phyloP scores from a whole-genome alignment of 2,113 vertebrate genomes.

The Solea senegalensis region DNA sequence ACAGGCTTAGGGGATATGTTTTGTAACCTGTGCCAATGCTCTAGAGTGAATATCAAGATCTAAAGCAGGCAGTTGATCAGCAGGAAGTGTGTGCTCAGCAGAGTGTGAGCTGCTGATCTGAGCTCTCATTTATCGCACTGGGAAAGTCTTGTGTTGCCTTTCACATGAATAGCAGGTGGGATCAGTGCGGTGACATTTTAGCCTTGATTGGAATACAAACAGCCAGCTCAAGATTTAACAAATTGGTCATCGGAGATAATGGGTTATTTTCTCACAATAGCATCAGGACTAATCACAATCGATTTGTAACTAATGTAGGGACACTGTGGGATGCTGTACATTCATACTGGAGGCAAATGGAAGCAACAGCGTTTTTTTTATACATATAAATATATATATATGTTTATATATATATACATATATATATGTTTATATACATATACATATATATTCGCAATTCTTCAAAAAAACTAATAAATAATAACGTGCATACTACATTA shows the following conservation, averaged over 20 bases:
- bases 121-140: slow-evolving; percentile 43
- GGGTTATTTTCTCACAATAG: slow-evolving; percentile 39
- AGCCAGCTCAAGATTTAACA: slow-evolving; percentile 21
- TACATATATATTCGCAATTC: no score
- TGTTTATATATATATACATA: no score
- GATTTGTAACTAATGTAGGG: background rate
- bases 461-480: no score
- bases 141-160: slow-evolving; percentile 31
- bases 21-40: slow-evolving; percentile 39
- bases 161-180: slow-evolving; percentile 42
- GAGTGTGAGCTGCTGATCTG: slow-evolving; percentile 22
- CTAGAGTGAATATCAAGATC: slow-evolving; percentile 60
- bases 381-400: no score
- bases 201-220: slow-evolving; percentile 22
- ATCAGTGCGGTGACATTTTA: background rate
- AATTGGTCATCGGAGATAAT: slow-evolving; percentile 45
- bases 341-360: no score
- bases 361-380: no score
- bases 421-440: no score
- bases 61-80: slow-evolving; percentile 42
- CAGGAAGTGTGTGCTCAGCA: slow-evolving; percentile 59
- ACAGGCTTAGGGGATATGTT: slow-evolving; percentile 53
- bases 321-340: no score
- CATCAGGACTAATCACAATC: slow-evolving; percentile 13
- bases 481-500: no score